phyloP scores from a whole-genome alignment of 1,140 invertebrate species.

The Drosophila rhopaloa region DNA sequence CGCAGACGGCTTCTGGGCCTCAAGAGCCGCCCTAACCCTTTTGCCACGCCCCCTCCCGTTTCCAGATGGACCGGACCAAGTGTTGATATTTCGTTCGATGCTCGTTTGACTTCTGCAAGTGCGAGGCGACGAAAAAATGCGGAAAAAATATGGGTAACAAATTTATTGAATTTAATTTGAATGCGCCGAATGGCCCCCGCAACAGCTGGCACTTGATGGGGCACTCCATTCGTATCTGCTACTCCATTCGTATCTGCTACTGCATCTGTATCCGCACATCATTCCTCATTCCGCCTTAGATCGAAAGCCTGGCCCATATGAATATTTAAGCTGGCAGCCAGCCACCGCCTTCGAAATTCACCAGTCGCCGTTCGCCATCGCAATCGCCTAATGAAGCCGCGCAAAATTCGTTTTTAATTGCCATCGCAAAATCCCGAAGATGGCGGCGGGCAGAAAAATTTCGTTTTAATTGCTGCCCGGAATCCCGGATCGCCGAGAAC shows the following conservation, averaged over 20 bases:
- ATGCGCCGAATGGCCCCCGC: conserved; percentile 56
- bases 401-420: conserved; percentile 83
- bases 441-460: conserved; percentile 75
- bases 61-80: conserved; percentile 27
- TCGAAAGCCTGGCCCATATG: conserved; percentile 58
- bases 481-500: conserved; percentile 16
- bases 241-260: conserved; percentile 9
- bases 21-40: conserved; percentile 51
- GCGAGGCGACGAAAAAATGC: conserved; percentile 36
- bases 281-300: conserved; percentile 35
- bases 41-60: conserved; percentile 6
- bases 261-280: conserved; percentile 41
- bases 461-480: conserved; percentile 70
- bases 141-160: conserved; percentile 50
- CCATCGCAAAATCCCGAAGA: conserved; percentile 71
- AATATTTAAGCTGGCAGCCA: conserved; percentile 71
- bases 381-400: conserved; percentile 70
- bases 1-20: conserved; percentile 62
- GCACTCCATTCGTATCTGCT: conserved; percentile 10
- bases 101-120: conserved; percentile 57
- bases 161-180: conserved; percentile 84
- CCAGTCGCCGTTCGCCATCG: conserved; percentile 12
- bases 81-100: conserved; percentile 69
- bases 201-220: conserved; percentile 62
- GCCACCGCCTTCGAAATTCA: conserved; percentile 36